Evolutionary conservation across 2,888 invertebrate species (phyloP).

Genomic region (Idaea biselata): DNA sequence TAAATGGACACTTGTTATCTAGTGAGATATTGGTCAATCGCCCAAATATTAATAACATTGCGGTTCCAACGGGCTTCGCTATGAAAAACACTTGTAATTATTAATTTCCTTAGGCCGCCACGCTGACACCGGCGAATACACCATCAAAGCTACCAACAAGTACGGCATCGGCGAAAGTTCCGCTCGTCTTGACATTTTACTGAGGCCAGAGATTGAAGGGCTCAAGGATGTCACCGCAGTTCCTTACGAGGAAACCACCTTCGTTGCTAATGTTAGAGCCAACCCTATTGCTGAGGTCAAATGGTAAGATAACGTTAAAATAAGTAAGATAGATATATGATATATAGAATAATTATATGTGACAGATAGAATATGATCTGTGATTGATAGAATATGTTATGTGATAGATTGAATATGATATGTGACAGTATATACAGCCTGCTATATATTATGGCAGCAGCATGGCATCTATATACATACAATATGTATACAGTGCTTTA

Average conservation of each 20-base stretch:
- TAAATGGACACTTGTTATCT: too few relatives aligned
- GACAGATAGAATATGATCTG: too few relatives aligned
- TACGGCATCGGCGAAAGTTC: constrained; percentile 88
- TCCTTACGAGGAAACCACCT: constrained; percentile 88
- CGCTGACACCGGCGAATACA: constrained; percentile 91
- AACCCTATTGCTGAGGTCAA: constrained; percentile 94
- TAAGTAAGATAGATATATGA: background rate
- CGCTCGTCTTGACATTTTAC: constrained; percentile 88
- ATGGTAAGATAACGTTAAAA: constrained; percentile 78
- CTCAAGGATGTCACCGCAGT: constrained; percentile 86
- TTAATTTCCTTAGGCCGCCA: constrained; percentile 76
- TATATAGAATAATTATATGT: too few relatives aligned
- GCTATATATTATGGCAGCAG: too few relatives aligned
- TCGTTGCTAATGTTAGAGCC: constrained; percentile 91
- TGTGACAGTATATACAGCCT: too few relatives aligned
- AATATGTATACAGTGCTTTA: too few relatives aligned
- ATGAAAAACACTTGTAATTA: background rate
- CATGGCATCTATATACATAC: too few relatives aligned
- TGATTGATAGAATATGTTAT: too few relatives aligned
- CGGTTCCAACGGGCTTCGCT: too few relatives aligned
- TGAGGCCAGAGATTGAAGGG: constrained; percentile 89
- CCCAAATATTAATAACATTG: too few relatives aligned
- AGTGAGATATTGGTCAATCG: too few relatives aligned
- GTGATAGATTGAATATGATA: too few relatives aligned
- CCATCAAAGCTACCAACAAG: constrained; percentile 88